Base-by-base conservation (phyloP, 2,113 vertebrate genomes). In the Salvator merianae region DNA sequence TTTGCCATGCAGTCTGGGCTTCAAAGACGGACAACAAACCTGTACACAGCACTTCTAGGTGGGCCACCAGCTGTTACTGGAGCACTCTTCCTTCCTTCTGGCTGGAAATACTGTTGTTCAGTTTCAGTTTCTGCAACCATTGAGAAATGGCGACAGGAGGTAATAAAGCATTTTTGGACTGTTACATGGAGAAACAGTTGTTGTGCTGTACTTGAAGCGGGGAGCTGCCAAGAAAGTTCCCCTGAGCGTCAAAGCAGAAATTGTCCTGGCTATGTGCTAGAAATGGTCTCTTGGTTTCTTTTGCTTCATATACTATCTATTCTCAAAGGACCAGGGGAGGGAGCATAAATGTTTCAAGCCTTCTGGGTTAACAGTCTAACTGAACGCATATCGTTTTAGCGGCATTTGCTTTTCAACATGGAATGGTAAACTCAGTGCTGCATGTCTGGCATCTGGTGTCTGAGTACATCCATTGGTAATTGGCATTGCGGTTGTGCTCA, bases 301-400 rank as follows among this genome's bases (percentile, higher is more conserved):
- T 10, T 47, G 24, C 62, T 83, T 55, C 55, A 83, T 79, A 83
- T 63, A 53, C 80, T 91, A 83, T 84, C 83, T 89, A 34, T 87
- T n/a, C 86, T 50, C 82, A 77, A 86, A 87, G 85, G 62, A 82
- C 71, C 84, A 93, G 91, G 66, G 89, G 87, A 84, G 90, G 83
- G 83, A 88, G 81, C 5, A 14, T 36, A n/a, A 55, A 28, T 32
- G 28, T 24, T 82, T 82, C 28, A 73, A 2, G 34, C 34, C n/a
- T 32, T 69, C 24, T 0, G 7, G 70, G 62, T 84, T 34, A 62
- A 30, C 53, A 9, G 30, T 68, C 30, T 24, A n/a, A 62, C 55
- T 89, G 88, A 91, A 94, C 7, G 77, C 79, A 79, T 88, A 83
- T 85, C 1, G 85, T 88, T 93, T 59, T 59, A 5, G 18, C 55